Percentiles rank a stretch among this genome's conserved stretches.
These are phyloP conservation scores for Chalcosyrphus nemorum DNA, from an alignment of 2,888 invertebrate genomes.

Conservation along the genomic window DNA sequence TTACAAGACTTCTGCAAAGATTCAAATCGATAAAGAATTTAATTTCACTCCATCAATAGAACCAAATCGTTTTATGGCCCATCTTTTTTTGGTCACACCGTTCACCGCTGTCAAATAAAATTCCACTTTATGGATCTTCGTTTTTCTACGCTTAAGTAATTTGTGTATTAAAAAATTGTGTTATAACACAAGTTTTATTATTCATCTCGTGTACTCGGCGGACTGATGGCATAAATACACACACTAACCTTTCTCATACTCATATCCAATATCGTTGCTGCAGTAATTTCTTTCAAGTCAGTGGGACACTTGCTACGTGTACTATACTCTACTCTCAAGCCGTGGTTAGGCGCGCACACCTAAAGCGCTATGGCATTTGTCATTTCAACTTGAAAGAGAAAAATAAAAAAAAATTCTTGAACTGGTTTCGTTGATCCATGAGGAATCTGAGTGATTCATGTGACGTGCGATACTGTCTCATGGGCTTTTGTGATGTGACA, in stretches of 20 bases:
- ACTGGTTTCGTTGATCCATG: constrained; percentile 28
- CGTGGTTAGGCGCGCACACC: constrained; percentile 49
- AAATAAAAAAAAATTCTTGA: constrained; percentile 3
- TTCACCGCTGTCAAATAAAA: background rate
- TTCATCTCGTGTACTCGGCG: constrained; percentile 36
- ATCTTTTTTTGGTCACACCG: background rate
- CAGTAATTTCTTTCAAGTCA: constrained; percentile 40
- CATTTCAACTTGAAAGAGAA: background rate
- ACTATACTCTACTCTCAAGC: background rate
- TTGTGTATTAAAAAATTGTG: constrained; percentile 3
- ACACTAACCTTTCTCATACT: constrained; percentile 31
- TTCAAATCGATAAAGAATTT: background rate
- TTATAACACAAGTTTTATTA: constrained; percentile 5
- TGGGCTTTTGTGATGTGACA: background rate
- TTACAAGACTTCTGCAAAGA: no score
- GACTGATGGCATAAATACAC: constrained; percentile 50
- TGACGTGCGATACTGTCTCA: constrained; percentile 17
- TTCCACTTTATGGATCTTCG: background rate
- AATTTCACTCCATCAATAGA: background rate
- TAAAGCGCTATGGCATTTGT: constrained; percentile 40
- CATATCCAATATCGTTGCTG: constrained; percentile 42
- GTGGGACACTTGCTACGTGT: constrained; percentile 57
- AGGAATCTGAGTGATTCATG: constrained; percentile 24
- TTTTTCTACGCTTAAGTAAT: constrained; percentile 5
- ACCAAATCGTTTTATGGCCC: background rate